Conservation (phyloP, 2,797 vertebrate species). For the Miopithecus talapoin region DNA sequence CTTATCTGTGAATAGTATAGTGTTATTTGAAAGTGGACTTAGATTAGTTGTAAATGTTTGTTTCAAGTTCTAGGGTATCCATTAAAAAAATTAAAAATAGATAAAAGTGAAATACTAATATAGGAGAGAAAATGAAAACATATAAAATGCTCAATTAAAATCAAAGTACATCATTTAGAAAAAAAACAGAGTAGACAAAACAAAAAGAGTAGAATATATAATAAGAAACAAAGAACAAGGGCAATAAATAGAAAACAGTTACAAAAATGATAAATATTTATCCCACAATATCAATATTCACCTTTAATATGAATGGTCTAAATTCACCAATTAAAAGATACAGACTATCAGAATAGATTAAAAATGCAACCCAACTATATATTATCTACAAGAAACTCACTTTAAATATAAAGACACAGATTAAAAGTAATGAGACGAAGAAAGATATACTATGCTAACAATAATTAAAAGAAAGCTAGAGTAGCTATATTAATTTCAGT, state of each 20-base stretch:
- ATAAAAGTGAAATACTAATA: not conserved
- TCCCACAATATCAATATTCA: not conserved
- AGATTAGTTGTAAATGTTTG: not conserved
- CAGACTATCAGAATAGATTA: not conserved
- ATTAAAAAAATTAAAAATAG: not conserved
- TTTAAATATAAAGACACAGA: not conserved
- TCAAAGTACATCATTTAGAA: not conserved
- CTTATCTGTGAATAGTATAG: not conserved
- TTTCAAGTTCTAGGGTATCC: not conserved
- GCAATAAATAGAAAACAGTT: not conserved
- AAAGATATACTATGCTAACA: not conserved
- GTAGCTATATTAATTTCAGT: not conserved
- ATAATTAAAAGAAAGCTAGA: not conserved
- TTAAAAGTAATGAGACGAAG: not conserved
- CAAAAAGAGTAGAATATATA: not conserved
- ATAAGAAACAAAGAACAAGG: not conserved
- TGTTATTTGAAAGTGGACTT: not conserved
- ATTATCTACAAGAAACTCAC: not conserved
- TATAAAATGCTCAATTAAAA: not conserved
- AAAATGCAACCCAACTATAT: not conserved
- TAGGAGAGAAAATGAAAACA: not conserved
- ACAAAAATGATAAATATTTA: not conserved
- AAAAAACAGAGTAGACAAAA: not conserved
- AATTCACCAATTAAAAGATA: not conserved
- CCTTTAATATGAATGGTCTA: not conserved